Evolutionary conservation across 2,797 vertebrate species (phyloP), one percentile per base, ranked within the genome.

Genomic region (Poecilia gillii): DNA sequence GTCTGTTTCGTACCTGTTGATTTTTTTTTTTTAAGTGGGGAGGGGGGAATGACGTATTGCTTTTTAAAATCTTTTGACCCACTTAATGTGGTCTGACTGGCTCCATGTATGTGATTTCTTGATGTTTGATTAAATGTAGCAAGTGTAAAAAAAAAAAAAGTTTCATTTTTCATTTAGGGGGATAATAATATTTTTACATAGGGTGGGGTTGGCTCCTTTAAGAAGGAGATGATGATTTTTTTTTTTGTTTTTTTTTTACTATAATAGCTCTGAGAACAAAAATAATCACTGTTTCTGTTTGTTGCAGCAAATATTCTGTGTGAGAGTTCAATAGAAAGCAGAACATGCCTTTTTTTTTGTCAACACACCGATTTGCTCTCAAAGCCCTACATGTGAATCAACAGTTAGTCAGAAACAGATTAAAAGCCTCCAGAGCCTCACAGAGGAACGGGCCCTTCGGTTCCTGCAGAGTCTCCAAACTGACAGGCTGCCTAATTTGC

Each of bases 261-360:
- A 8, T 51, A 23, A 51, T 6, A 8, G 49, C 20, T 53, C 20
- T 13, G 51, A 25, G 23, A 55, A 25, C n/a, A 12, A 4, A 57
- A 13, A 74, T 13, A n/a, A 20, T 75, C 31, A 70, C n/a, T 72
- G 5, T 49, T 41, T 46, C 66, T 71, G 46, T 43, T 8, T 55
- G 33, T 14, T 73, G 28, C 28, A 43, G 45, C 11, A 59, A 31
- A 72, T 7, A 57, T 72, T 82, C 85, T 79, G 74, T 62, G 39
- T 71, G 16, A 74, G 81, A 23, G 39, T 4, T 66, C 28, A 28
- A 20, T 2, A 80, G 86, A 88, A 84, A 89, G 81, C 59, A 39
- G 6, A 33, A 6, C 47, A 77, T 68, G n/a, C 6, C 2, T 71
- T 25, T 51, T 31, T 28, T 25, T 51, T 31, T 28, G 45, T 4